Conservation (phyloP, 1,140 invertebrate species). For the Armadillidium nasatum region DNA sequence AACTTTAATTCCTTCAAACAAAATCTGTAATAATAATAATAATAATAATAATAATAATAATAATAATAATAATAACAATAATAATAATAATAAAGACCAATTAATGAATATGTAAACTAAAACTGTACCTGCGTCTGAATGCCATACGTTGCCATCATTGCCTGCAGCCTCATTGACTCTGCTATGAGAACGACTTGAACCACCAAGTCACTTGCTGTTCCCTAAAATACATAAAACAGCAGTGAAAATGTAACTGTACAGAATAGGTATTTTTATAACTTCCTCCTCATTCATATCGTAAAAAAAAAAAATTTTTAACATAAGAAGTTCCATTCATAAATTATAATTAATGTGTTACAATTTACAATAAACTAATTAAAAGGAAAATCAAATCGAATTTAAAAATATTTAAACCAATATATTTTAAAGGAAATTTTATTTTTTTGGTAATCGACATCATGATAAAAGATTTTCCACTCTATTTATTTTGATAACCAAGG, state of each 20-base stretch:
- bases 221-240: slow-evolving; percentile 56
- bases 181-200: slow-evolving; percentile 97
- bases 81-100: neutral
- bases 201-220: slow-evolving; percentile 89
- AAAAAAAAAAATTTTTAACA: neutral
- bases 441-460: too few relatives aligned
- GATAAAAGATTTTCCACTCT: too few relatives aligned
- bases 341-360: too few relatives aligned
- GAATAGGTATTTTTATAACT: neutral
- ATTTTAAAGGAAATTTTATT: too few relatives aligned
- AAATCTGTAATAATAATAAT: slow-evolving; percentile 52
- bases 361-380: too few relatives aligned
- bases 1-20: too few relatives aligned
- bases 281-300: too few relatives aligned
- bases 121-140: slow-evolving; percentile 74
- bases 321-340: too few relatives aligned
- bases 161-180: slow-evolving; percentile 92
- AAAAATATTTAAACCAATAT: too few relatives aligned
- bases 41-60: slow-evolving; percentile 67
- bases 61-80: slow-evolving; percentile 1
- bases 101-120: neutral
- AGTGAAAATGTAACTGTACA: neutral
- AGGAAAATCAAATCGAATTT: too few relatives aligned
- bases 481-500: too few relatives aligned
- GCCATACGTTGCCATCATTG: slow-evolving; percentile 98